These are phyloP conservation scores for Egretta garzetta DNA, from an alignment of 2,113 vertebrate species.

Conservation along the genomic window DNA sequence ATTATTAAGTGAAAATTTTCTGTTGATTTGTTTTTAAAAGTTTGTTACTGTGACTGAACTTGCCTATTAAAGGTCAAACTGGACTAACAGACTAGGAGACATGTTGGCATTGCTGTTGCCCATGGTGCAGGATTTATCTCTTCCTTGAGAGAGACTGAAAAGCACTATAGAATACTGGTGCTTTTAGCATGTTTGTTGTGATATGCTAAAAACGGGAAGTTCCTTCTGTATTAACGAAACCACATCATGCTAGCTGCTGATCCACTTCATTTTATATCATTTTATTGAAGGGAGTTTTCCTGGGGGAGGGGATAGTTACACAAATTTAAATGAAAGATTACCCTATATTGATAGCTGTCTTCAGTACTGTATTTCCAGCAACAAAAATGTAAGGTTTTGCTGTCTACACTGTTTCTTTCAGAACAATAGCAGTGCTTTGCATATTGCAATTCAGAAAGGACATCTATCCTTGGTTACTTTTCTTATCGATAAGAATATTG, in stretches of 20 bases:
- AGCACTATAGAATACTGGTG: background rate
- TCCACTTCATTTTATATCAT: background rate
- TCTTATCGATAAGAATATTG: conserved; percentile 77
- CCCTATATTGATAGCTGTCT: background rate
- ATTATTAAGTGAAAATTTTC: background rate
- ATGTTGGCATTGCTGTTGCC: background rate
- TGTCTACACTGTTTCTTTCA: conserved; percentile 53
- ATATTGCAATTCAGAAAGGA: conserved; percentile 79
- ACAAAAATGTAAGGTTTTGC: background rate
- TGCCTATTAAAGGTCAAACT: background rate
- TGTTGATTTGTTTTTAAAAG: background rate
- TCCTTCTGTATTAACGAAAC: background rate
- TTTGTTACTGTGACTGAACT: background rate
- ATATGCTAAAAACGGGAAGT: background rate
- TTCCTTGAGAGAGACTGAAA: background rate
- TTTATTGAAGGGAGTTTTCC: background rate
- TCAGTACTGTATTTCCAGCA: background rate
- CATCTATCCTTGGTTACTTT: conserved; percentile 78
- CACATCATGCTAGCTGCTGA: background rate
- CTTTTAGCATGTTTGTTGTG: background rate
- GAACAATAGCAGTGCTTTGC: conserved; percentile 76
- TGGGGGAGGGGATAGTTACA: background rate
- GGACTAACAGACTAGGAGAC: background rate
- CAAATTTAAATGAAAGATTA: background rate
- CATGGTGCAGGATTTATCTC: background rate